A percentile compares a stretch with the other conserved stretches of the same genome.
Conservation (phyloP, 1,140 invertebrate species). For the Microvelia longipes region DNA sequence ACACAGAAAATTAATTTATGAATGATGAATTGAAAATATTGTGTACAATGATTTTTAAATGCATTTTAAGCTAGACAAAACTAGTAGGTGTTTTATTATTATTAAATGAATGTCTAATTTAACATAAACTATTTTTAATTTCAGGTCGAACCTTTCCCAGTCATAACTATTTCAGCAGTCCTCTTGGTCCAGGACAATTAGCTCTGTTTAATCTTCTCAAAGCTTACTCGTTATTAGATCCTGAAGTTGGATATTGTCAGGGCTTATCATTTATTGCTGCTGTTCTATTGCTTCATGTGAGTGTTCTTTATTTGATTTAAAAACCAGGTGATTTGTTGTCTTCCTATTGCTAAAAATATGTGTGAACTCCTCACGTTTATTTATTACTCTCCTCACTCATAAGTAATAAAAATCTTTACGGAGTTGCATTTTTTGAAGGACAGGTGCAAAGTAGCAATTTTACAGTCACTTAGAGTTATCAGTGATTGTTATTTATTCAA, state of each 20-base stretch:
- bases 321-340: neutral
- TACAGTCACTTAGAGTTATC: too few species aligned
- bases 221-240: slow-evolving; percentile 85
- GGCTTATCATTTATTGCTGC: slow-evolving; percentile 90
- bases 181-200: slow-evolving; percentile 76
- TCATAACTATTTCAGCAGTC: slow-evolving; percentile 77
- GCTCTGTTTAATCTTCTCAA: slow-evolving; percentile 88
- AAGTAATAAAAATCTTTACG: neutral
- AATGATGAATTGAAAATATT: too few species aligned
- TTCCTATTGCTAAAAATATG: neutral
- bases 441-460: too few species aligned
- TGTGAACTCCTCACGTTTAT: neutral
- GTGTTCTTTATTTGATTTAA: too few species aligned
- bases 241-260: slow-evolving; percentile 89
- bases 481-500: too few species aligned
- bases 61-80: too few species aligned
- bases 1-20: too few species aligned
- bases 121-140: slow-evolving; percentile 17
- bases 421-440: neutral
- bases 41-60: too few species aligned
- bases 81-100: too few species aligned
- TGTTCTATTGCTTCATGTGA: slow-evolving; percentile 80
- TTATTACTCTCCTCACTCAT: neutral
- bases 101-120: too few species aligned
- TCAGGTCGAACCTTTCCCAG: slow-evolving; percentile 83